phyloP scores from a whole-genome alignment of 2,797 vertebrate species.

The Esox lucius region DNA sequence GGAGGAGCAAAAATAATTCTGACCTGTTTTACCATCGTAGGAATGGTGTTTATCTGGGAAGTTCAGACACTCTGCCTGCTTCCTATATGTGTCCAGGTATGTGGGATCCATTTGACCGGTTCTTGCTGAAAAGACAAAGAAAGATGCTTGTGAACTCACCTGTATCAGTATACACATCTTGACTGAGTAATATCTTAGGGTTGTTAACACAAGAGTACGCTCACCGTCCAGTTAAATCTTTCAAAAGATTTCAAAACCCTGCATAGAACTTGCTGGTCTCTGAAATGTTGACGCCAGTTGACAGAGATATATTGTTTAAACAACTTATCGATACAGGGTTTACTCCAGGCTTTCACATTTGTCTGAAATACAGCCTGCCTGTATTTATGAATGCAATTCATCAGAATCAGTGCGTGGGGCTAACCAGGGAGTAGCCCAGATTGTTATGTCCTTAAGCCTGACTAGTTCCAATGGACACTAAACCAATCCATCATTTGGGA shows the following conservation, averaged over 20 bases:
- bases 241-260: too few species aligned
- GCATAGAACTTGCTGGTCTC: too few species aligned
- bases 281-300: too few species aligned
- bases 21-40: conserved; percentile 63
- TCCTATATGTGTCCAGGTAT: conserved; percentile 60
- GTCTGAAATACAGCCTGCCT: too few species aligned
- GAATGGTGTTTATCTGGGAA: conserved; percentile 61
- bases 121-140: conserved; percentile 50
- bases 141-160: neutral
- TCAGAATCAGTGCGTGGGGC: too few species aligned
- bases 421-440: too few species aligned
- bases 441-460: too few species aligned
- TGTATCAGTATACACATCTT: neutral
- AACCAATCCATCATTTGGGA: neutral
- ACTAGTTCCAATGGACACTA: neutral
- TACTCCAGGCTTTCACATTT: too few species aligned
- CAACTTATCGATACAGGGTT: too few species aligned
- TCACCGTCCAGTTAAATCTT: neutral
- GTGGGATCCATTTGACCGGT: conserved; percentile 58
- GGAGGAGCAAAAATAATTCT: conserved; percentile 19
- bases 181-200: neutral
- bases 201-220: neutral
- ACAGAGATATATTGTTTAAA: too few species aligned
- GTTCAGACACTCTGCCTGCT: conserved; percentile 64
- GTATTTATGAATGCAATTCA: too few species aligned